Conservation (phyloP, 1,140 invertebrate genomes). For the Solenopsis invicta region DNA sequence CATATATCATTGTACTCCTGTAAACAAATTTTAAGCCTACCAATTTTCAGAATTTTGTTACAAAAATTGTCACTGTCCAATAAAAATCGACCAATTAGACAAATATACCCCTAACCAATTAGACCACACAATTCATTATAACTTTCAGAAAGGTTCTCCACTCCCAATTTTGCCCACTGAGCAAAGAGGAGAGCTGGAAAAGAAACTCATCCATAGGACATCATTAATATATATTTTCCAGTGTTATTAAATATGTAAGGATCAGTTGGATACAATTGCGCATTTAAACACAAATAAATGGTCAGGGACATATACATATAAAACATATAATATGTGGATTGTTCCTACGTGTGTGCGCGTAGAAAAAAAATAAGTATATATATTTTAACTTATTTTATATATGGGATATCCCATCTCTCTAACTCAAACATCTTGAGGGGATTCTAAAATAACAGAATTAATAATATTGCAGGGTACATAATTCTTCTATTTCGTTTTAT, state of each 20-base stretch:
- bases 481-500: too few species aligned
- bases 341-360: constrained; percentile 74
- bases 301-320: constrained; percentile 84
- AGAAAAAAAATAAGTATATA: neutral
- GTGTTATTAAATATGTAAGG: constrained; percentile 73
- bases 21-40: constrained; percentile 86
- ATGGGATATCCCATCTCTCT: neutral
- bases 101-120: constrained; percentile 86
- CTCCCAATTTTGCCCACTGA: constrained; percentile 91
- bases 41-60: constrained; percentile 86
- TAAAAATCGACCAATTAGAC: constrained; percentile 83
- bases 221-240: constrained; percentile 79
- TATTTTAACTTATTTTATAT: neutral
- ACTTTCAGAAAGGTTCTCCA: constrained; percentile 86
- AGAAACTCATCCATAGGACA: constrained; percentile 87
- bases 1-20: constrained; percentile 84
- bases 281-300: constrained; percentile 84
- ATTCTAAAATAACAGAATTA: too few species aligned
- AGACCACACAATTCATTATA: constrained; percentile 76
- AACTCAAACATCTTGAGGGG: neutral
- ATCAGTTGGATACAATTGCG: constrained; percentile 82
- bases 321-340: constrained; percentile 81
- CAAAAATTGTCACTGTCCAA: constrained; percentile 86
- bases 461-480: too few species aligned
- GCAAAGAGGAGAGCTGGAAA: constrained; percentile 96